Base-by-base conservation (phyloP, 2,113 vertebrate genomes). In the Dolichallabes microphthalmus region DNA sequence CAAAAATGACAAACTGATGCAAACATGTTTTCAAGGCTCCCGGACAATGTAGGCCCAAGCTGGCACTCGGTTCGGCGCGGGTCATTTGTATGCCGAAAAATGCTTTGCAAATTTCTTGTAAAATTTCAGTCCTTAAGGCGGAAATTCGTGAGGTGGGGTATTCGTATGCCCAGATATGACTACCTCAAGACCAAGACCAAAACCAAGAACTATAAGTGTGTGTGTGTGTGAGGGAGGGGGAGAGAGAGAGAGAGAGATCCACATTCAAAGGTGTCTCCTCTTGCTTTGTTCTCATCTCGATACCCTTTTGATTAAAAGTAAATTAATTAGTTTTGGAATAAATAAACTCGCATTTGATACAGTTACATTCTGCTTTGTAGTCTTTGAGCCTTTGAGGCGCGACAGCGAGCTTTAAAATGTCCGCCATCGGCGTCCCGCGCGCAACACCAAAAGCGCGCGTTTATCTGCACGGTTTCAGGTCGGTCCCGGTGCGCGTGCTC, bases 401-500 rank as follows among this genome's bases (percentile, higher is more conserved):
- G 32, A 57, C 58, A 52, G 57, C 30, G 75, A 27, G 50, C 25
- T 57, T 78, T 80, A 80, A 76, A 73, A 22, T 30, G 64, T 52
- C 55, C 27, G 7, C 50, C 66, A 69, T 69, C 50, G 69, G 27
- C 45, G 22, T 88, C 76, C 55, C 25, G 74, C 66, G 79, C 35
- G 61, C 45, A 82, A 86, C 86, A 71, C 76, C 82, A 83, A 79
- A 74, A 89, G 91, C 85, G 45, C 91, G 92, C 94, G 92, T 91
- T 91, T 92, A 94, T 91, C 91, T 92, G 92, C 94, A 86, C 88
- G 83, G 91, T 90, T 89, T 92, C 85, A 88, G 89, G 91, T 58
- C 76, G 86, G 92, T 93, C 88, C 93, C 53, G 14, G 66, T 53
- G 69, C 25, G 80, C 27, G 74, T 25, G 66, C 20, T 35, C 27